Percentiles rank a stretch among this genome's conserved stretches.
These are phyloP conservation scores for Morus bassanus DNA, from an alignment of 2,797 vertebrate genomes.

Conservation along the genomic window DNA sequence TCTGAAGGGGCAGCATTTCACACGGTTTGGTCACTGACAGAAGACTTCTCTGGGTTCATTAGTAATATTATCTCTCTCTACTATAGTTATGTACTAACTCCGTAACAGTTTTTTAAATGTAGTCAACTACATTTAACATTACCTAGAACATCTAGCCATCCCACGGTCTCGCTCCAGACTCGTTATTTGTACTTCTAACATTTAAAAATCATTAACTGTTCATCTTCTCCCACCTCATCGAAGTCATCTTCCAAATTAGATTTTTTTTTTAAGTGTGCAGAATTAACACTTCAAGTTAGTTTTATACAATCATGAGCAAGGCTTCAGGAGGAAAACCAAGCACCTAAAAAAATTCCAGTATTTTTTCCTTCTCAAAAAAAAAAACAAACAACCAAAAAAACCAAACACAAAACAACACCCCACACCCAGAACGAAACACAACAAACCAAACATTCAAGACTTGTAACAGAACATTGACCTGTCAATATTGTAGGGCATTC, in stretches of 20 bases:
- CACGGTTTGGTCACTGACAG: accelerated
- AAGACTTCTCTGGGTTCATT: neutral
- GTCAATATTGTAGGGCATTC: neutral
- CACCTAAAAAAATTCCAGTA: neutral
- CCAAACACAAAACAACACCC: too few relatives aligned
- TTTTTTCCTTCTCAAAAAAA: neutral
- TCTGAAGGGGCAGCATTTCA: neutral
- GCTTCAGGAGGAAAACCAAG: neutral
- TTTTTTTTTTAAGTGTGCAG: neutral
- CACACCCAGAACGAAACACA: too few relatives aligned
- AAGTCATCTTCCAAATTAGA: neutral
- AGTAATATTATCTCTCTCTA: neutral
- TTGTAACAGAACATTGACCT: neutral
- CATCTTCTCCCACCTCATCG: neutral
- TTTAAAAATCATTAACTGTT: neutral
- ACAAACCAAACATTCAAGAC: neutral
- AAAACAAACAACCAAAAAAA: too few relatives aligned
- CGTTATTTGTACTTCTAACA: neutral
- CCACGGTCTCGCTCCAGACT: neutral
- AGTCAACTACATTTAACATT: neutral
- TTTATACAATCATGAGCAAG: neutral
- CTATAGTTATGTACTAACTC: neutral
- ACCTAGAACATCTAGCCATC: neutral
- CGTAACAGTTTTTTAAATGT: neutral
- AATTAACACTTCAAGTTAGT: conserved; percentile 10